Evolutionary conservation across 2,797 vertebrate species (phyloP).

Genomic region (Lithobates sylvaticus): DNA sequence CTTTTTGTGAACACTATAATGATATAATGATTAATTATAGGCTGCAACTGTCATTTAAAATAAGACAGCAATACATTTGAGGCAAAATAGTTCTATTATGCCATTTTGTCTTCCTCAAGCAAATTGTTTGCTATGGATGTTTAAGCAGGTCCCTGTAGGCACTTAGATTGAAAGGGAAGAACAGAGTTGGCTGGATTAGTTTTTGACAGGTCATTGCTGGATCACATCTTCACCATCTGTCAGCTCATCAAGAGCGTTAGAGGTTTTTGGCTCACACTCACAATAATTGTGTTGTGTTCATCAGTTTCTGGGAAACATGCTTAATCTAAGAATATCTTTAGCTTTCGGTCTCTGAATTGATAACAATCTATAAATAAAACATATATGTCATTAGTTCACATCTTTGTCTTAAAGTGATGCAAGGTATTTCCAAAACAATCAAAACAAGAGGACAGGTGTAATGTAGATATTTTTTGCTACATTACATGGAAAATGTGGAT

Average conservation of each 20-base stretch:
- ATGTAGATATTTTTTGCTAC: background rate
- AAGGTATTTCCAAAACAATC: background rate
- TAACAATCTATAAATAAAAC: conserved; percentile 12
- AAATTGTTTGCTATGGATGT: conserved; percentile 59
- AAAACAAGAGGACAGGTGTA: background rate
- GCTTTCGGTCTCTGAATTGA: conserved; percentile 21
- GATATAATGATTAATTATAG: conserved; percentile 48
- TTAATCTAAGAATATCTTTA: conserved; percentile 36
- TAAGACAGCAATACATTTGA: conserved; percentile 55
- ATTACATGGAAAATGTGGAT: too few species aligned
- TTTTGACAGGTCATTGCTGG: conserved; percentile 58
- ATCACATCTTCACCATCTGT: conserved; percentile 59
- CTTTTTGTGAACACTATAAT: conserved; percentile 39
- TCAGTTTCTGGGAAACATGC: conserved; percentile 45
- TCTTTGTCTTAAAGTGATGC: background rate
- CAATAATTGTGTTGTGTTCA: background rate
- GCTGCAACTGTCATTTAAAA: conserved; percentile 50
- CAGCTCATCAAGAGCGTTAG: conserved; percentile 60
- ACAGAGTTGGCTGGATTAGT: conserved; percentile 56
- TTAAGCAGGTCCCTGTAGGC: conserved; percentile 58
- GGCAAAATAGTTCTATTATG: conserved; percentile 52
- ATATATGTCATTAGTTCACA: background rate
- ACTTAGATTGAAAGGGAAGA: conserved; percentile 63
- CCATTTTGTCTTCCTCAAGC: conserved; percentile 55
- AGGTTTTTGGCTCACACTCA: conserved; percentile 31